Percentiles rank a stretch among this genome's conserved stretches.
Conservation (phyloP, 37 sponge, comb jelly and placozoan genomes). For the Chondrilla cf. caribensis region DNA sequence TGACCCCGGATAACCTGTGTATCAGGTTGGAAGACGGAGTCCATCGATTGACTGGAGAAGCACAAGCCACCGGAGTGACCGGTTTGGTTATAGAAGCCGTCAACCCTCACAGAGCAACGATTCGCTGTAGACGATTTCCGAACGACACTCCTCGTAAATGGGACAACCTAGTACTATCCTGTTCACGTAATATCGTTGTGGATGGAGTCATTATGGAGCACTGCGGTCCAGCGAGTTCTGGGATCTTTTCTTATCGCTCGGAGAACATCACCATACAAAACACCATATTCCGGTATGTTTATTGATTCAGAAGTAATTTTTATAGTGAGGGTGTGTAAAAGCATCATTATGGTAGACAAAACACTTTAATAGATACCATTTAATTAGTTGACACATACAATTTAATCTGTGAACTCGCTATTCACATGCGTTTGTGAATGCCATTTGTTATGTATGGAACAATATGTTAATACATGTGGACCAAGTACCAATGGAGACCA, state of each 20-base stretch:
- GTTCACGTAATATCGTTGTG: slow-evolving; percentile 32
- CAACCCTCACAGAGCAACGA: slow-evolving; percentile 33
- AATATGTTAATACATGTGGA: too few relatives aligned
- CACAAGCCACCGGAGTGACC: neutral
- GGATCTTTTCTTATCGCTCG: slow-evolving; percentile 40
- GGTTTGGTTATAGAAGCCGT: slow-evolving; percentile 42
- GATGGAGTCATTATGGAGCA: slow-evolving; percentile 41
- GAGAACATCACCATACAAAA: slow-evolving; percentile 29
- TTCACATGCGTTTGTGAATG: too few relatives aligned
- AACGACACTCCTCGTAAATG: neutral
- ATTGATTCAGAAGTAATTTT: neutral
- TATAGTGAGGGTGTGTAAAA: neutral
- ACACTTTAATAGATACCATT: neutral
- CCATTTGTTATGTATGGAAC: too few relatives aligned
- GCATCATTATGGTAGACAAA: neutral
- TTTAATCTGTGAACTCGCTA: too few relatives aligned
- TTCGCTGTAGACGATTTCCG: slow-evolving; percentile 40
- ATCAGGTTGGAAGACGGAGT: slow-evolving; percentile 12
- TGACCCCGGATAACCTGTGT: slow-evolving; percentile 7
- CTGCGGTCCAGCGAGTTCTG: slow-evolving; percentile 58
- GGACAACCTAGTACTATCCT: slow-evolving; percentile 40
- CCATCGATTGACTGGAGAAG: neutral
- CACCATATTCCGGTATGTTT: slow-evolving; percentile 48
- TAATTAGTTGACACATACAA: neutral
- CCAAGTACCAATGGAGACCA: too few relatives aligned